Base-by-base conservation (phyloP, 2,888 invertebrate genomes). In the Pelosia muscerda region DNA sequence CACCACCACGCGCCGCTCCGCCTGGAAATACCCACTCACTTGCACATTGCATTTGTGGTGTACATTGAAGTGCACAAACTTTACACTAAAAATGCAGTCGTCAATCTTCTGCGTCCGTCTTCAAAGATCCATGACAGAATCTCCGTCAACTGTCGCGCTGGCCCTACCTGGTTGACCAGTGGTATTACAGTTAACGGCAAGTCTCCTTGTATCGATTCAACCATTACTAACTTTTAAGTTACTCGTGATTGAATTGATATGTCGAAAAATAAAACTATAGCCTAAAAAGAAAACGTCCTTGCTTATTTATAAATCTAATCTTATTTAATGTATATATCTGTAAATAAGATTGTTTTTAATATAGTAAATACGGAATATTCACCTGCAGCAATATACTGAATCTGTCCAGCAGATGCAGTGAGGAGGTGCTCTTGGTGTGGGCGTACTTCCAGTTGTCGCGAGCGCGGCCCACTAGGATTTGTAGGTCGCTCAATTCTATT, bases 391-490 rank as follows among this genome's bases (percentile, higher is more conserved):
- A 95, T 74, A 97, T 96, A 85, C 96, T 96, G 90, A 98, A 97
- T 82, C 97, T 95, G 86, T 98, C 98, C 49, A 99, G 94, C 34
- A 99, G 96, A 85, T 99, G 99, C 78, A 98, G 94, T 63, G 96
- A 96, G 0, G 98, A 98, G 15, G 98, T 97, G 54, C 97, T 97
- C 88, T 97, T 97, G 26, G 97, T 96, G 83, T 98, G 97, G 3
- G 98, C 98, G 86, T 97, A 97, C 82, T 97, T 97, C 97, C 98
- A 98, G 90, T 98, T 97, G 86, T 99, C 98, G 75, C 97, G 97
- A 49, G 97, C 97, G 87, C 97, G 97, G 0, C 98, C 98, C 62
- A 98, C 97, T 77, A 99, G 92, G 64, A 99, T 97, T 93, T 99
- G 98, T 78, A 97, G 91, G 82, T 98, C 98, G 63, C 97, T 97